These are phyloP conservation scores for Leptonema lineaticorne DNA, from an alignment of 1,140 invertebrate genomes.

Conservation along the genomic window DNA sequence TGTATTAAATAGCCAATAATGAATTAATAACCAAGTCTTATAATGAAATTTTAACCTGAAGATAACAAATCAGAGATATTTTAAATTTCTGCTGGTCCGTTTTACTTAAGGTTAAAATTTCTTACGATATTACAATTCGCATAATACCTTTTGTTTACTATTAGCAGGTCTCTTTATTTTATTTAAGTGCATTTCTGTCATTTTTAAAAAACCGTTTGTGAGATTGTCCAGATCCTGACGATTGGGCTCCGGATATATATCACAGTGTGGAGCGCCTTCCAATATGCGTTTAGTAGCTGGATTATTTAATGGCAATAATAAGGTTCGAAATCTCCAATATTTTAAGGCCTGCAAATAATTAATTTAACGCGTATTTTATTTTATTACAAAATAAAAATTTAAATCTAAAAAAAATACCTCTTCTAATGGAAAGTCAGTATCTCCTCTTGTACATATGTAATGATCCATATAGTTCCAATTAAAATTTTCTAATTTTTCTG, in stretches of 20 bases:
- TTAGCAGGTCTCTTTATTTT: slow-evolving; percentile 77
- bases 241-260: slow-evolving; percentile 76
- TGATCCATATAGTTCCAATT: slow-evolving; percentile 99
- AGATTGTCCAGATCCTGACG: slow-evolving; percentile 65
- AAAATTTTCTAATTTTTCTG: slow-evolving; percentile 93
- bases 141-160: slow-evolving; percentile 60
- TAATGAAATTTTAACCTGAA: too few species aligned
- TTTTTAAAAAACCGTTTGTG: slow-evolving; percentile 76
- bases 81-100: too few species aligned
- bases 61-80: too few species aligned
- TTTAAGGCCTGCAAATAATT: slow-evolving; percentile 71
- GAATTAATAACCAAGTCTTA: too few species aligned
- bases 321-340: slow-evolving; percentile 92
- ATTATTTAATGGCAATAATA: slow-evolving; percentile 78
- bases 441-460: slow-evolving; percentile 91
- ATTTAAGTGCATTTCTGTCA: slow-evolving; percentile 86
- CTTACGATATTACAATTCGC: not conserved
- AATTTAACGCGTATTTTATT: too few species aligned
- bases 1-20: too few species aligned
- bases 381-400: too few species aligned
- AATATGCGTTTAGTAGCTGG: slow-evolving; percentile 71
- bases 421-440: slow-evolving; percentile 83
- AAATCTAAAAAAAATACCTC: slow-evolving; percentile 66
- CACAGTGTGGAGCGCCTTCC: slow-evolving; percentile 70
- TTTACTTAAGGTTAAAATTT: not conserved